These are phyloP conservation scores for Oscheius sp. DNA, from an alignment of 2,888 invertebrate species.

Conservation along the genomic window DNA sequence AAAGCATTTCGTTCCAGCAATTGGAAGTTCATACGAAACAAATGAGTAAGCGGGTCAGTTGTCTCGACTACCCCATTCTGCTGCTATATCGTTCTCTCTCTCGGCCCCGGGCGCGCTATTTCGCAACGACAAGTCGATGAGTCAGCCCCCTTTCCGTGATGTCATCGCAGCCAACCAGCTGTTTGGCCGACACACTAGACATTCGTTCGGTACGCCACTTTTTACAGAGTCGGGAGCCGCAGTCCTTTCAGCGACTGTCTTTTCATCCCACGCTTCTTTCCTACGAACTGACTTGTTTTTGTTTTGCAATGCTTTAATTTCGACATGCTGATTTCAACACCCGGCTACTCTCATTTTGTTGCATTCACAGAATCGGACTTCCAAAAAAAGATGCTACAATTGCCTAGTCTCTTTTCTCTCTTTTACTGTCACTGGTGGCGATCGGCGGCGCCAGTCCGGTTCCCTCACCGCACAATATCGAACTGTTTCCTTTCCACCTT, in stretches of 20 bases:
- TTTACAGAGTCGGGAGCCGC: conserved; percentile 14
- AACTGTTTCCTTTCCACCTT: conserved; percentile 31
- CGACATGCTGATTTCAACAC: not conserved
- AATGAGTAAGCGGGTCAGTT: conserved; percentile 28
- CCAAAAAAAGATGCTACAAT: not conserved
- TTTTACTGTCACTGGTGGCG: conserved; percentile 33
- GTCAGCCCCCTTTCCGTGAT: conserved; percentile 21
- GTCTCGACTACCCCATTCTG: conserved; percentile 1
- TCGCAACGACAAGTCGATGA: conserved; percentile 27
- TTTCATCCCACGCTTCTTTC: conserved; percentile 7
- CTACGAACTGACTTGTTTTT: not conserved
- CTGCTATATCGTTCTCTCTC: conserved; percentile 7
- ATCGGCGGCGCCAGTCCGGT: conserved; percentile 33
- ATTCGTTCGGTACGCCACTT: conserved; percentile 28
- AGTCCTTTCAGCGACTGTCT: conserved; percentile 7
- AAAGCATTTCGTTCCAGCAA: not conserved
- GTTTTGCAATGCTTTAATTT: not conserved
- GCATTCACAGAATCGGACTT: not conserved
- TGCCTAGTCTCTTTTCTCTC: conserved; percentile 24
- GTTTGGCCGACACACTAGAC: conserved; percentile 34
- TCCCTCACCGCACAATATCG: conserved; percentile 37
- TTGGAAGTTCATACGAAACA: not conserved
- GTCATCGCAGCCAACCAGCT: conserved; percentile 34
- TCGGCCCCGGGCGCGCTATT: conserved; percentile 14
- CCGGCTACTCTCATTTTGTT: not conserved